phyloP scores from a whole-genome alignment of 2,888 invertebrate genomes.

The Achlya flavicornis region DNA sequence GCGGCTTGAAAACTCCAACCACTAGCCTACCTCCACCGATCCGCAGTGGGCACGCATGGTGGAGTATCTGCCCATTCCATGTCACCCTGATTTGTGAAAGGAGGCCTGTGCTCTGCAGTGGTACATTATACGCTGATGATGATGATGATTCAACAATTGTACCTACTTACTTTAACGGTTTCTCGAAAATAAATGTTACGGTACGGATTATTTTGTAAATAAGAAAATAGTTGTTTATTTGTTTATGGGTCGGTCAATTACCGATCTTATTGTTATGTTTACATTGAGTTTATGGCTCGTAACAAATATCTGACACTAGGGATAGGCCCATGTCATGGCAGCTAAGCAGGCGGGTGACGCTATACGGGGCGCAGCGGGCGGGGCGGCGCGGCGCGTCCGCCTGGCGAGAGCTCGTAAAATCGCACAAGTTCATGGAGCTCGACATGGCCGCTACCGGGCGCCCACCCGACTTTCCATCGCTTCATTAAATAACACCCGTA shows the following conservation, averaged over 20 bases:
- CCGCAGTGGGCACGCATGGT: no score
- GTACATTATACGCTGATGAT: no score
- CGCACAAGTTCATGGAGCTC: conserved; percentile 21
- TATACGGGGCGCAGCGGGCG: conserved; percentile 15
- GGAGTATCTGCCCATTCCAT: no score
- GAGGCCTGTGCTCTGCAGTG: no score
- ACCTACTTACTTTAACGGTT: no score
- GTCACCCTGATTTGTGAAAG: no score
- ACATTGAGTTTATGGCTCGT: conserved; percentile 60
- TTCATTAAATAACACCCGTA: conserved; percentile 75
- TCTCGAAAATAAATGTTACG: no score
- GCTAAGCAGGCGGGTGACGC: conserved; percentile 1
- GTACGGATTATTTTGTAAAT: background rate
- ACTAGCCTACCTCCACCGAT: no score
- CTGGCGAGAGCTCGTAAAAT: conserved; percentile 38
- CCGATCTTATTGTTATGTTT: conserved; percentile 54
- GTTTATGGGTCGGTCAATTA: background rate
- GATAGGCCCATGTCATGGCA: conserved; percentile 21
- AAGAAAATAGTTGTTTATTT: no score
- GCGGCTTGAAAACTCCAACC: no score
- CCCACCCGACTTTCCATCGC: conserved; percentile 68
- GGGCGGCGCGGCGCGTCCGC: conserved; percentile 31
- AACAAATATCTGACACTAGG: conserved; percentile 46
- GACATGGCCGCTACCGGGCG: conserved; percentile 30
- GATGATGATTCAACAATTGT: no score